Percentiles rank a stretch among this genome's conserved stretches.
Evolutionary conservation across 2,797 vertebrate species (phyloP).

Genomic region (Rhynchonycteris naso): DNA sequence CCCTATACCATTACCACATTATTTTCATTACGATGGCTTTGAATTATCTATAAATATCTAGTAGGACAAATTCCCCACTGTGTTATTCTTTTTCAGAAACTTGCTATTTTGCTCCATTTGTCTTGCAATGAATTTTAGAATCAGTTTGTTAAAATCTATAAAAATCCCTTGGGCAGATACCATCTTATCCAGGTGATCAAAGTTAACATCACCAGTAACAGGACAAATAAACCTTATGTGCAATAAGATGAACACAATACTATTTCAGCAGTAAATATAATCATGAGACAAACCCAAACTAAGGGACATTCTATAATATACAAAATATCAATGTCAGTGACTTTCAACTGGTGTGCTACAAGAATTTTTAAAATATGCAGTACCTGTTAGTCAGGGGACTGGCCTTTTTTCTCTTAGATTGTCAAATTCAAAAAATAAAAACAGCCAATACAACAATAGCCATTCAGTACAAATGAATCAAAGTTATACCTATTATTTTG

Average conservation of each 20-base stretch:
- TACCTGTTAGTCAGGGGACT: too few species aligned
- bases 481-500: too few species aligned
- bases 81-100: conserved; percentile 6
- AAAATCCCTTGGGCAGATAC: not conserved
- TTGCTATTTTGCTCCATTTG: conserved; percentile 21
- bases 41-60: not conserved
- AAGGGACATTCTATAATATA: too few species aligned
- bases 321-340: too few species aligned
- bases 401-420: too few species aligned
- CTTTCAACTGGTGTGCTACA: too few species aligned
- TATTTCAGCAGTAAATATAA: not conserved
- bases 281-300: not conserved
- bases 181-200: not conserved
- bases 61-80: not conserved
- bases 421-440: too few species aligned
- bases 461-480: too few species aligned
- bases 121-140: conserved; percentile 8
- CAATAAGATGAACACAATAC: not conserved
- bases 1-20: not conserved
- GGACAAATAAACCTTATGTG: not conserved
- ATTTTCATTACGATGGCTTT: conserved; percentile 22
- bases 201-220: not conserved
- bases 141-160: conserved; percentile 26
- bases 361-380: too few species aligned
- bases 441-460: too few species aligned